Evolutionary conservation across 1,140 invertebrate genomes (phyloP).

Genomic region (Pristionchus pacificus): DNA sequence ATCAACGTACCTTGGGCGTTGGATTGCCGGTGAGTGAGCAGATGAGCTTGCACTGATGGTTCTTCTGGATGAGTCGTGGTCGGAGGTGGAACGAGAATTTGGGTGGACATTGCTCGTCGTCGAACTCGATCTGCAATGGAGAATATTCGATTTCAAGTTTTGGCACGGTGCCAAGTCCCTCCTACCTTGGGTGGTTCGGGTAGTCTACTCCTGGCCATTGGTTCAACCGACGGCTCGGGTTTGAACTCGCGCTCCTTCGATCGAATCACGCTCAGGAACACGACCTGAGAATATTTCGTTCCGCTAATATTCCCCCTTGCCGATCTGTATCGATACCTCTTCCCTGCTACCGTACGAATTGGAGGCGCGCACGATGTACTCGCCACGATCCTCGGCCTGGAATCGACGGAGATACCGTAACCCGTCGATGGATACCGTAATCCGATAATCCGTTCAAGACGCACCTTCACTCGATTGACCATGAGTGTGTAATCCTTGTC

Average conservation of each 20-base stretch:
- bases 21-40: slow-evolving; percentile 92
- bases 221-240: slow-evolving; percentile 18
- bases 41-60: slow-evolving; percentile 77
- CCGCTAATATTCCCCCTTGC: too few relatives aligned
- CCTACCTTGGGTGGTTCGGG: slow-evolving; percentile 26
- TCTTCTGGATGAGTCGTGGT: slow-evolving; percentile 87
- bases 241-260: slow-evolving; percentile 56
- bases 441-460: slow-evolving; percentile 88
- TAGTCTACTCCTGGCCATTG: slow-evolving; percentile 27
- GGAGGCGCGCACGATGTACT: slow-evolving; percentile 92
- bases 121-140: slow-evolving; percentile 29
- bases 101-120: slow-evolving; percentile 66
- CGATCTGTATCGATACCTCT: too few relatives aligned
- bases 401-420: background rate
- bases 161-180: slow-evolving; percentile 6
- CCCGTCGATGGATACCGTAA: too few relatives aligned
- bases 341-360: slow-evolving; percentile 94
- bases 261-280: slow-evolving; percentile 95
- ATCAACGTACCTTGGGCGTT: slow-evolving; percentile 78
- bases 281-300: slow-evolving; percentile 62
- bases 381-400: slow-evolving; percentile 77
- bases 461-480: slow-evolving; percentile 84
- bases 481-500: slow-evolving; percentile 95
- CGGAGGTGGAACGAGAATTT: slow-evolving; percentile 93
- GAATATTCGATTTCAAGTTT: slow-evolving; percentile 20